Evolutionary conservation across 2,888 invertebrate genomes (phyloP), one percentile per base, ranked within the genome.

Genomic region (Apamea crenata): DNA sequence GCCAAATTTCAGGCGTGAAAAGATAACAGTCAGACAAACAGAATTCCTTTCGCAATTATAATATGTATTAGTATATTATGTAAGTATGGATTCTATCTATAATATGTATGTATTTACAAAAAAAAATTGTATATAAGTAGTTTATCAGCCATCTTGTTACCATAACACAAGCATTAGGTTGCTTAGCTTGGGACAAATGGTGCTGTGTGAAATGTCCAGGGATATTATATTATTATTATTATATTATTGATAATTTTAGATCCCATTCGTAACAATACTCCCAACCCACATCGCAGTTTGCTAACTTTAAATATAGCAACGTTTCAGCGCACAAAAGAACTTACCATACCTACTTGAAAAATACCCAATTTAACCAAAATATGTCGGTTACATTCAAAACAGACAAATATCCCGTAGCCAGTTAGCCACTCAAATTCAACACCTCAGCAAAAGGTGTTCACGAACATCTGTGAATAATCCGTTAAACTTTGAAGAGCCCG

Each of bases 391-490:
- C 25, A 82, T 86, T 83, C 68, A 78, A 84, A 81, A 69, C 73
- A 68, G 74, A 89, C 77, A 85, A 75, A 80, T 77, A 76, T 83
- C 80, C 89, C 88, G 67, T 77, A 88, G 84, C 81, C 74, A 83
- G 85, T 85, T 77, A 88, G 84, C 81, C 74, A 83, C 86, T 85
- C 76, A 78, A 81, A 72, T 74, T 76, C 18, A 78, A 81, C 91
- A 91, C 91, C 91, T 91, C 77, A 80, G 77, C 75, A 78, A 88
- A 95, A 96, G 95, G 96, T 96, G 96, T 91, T 85, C 87, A 59
- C 74, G 77, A 90, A 86, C 96, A 96, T 96, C 96, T 96, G 96
- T 93, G 82, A 88, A 90, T 94, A 95, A 95, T 94, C 94, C 94
- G 89, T 90, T 90, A 81, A 83, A 82, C 80, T 77, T 81, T 90